Base-by-base conservation (phyloP, 2,888 invertebrate species). In the Sthenelais limicola region DNA sequence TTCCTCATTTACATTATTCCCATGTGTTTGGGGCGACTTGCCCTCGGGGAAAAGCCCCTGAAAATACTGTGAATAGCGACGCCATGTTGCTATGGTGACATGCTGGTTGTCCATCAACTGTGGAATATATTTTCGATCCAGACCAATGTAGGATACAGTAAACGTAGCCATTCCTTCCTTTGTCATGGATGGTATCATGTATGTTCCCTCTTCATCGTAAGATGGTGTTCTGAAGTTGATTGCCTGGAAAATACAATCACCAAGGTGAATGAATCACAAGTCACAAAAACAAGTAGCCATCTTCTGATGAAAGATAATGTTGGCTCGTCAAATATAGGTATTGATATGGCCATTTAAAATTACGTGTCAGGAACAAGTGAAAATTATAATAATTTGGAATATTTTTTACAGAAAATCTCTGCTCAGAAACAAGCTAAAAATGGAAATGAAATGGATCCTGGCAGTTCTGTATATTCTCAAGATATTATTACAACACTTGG, bases 171-270 rank as follows among this genome's bases (percentile, higher is more conserved):
- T 2, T 2, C 62, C 38, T 3, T 3, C 7, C 18, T 12, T 4
- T 28, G n/a, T 62, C 62, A 62, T 38, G n/a, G n/a, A 1, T 1
- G 62, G 62, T 4, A 5, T n/a, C 38, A 21, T 62, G 62, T 62
- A 62, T 4, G 38, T 28, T 1, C 9, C 62, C 7, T 62, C 43
- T 18, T 62, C 38, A 35, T 21, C 12, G 24, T 21, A 33, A 1
- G 62, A 62, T 3, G 62, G 62, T 7, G 43, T 35, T 2, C 43
- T 62, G 62, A 62, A 62, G 21, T 62, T 43, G 9, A 62, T 9
- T 2, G 24, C 35, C 62, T 62, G 62, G 15, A 24, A 21, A 21
- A n/a, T 21, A n/a, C 2, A 32, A 52, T 58, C 21, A 18, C 24
- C 15, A 18, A 21, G 18, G 9, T 43, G 43, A 43, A 43, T 9